Conservation (phyloP, 2,797 vertebrate species). For the Streptopelia turtur region DNA sequence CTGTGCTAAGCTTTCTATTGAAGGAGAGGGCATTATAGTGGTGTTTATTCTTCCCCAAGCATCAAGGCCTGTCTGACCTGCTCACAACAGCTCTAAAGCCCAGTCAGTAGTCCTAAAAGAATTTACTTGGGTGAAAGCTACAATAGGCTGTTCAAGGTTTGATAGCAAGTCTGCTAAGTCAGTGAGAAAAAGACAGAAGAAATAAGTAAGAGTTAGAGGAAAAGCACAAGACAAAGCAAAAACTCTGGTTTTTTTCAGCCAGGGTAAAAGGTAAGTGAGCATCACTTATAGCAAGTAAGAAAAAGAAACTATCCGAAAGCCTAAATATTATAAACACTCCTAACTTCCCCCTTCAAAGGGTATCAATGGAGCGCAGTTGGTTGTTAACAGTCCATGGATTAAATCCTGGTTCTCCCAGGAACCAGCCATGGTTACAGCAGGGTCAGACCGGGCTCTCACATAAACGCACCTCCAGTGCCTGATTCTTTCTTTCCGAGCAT, state of each 20-base stretch:
- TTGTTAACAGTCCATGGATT: neutral
- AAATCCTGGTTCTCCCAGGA: neutral
- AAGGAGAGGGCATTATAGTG: constrained; percentile 8
- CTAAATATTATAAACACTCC: neutral
- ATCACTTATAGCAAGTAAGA: neutral
- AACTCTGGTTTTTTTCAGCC: neutral
- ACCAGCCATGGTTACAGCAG: neutral
- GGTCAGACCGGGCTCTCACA: too few species aligned
- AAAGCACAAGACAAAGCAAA: neutral
- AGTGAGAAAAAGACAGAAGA: neutral
- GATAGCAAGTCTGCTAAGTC: neutral
- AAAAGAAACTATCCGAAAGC: neutral
- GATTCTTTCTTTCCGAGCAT: neutral
- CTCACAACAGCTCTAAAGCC: neutral
- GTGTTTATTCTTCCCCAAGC: constrained; percentile 2
- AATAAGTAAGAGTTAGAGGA: neutral
- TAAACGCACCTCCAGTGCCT: neutral
- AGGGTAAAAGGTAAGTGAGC: neutral
- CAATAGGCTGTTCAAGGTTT: neutral
- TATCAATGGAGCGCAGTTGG: neutral
- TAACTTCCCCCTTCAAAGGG: neutral
- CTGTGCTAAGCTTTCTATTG: constrained; percentile 1
- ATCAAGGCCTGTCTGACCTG: neutral
- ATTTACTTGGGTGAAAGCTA: neutral
- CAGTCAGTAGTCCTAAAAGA: neutral